Base-by-base conservation (phyloP, 2,113 vertebrate genomes). In the Triplophysa siluroides region DNA sequence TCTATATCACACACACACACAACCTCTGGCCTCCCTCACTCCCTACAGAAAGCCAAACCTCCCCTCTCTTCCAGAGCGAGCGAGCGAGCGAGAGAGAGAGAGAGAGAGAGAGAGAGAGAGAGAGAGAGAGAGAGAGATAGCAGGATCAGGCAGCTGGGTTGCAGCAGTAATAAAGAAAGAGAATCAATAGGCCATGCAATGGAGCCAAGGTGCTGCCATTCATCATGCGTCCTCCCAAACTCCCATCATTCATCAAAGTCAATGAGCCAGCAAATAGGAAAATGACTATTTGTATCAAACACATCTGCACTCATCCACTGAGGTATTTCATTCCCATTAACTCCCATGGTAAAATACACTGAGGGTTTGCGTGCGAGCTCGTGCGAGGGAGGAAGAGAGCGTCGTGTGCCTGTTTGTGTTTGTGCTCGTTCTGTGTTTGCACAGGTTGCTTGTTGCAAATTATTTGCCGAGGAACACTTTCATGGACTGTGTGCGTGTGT, bases 241-340 rank as follows among this genome's bases (percentile, higher is more conserved):
- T 98, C 95, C 96, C 96, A 98, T 98, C 97, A 99, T 99, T 99
- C 97, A 99, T 99, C 97, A 99, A 97, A 96, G 95, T 96, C 97
- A 99, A 99, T 99, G 97, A 98, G 97, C 96, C 97, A 99, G 97
- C 97, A 99, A 99, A 99, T 99, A 98, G 97, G 97, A 98, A 99
- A 99, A 99, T 99, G 98, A 99, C 98, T 99, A 99, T 99, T 99
- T 99, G 98, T 99, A 99, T 99, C 97, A 99, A 98, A 99, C 98
- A 98, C 98, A 99, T 99, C 97, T 99, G 97, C 98, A 99, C 97
- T 99, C 97, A 99, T 98, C 97, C 97, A 99, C 98, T 95, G 95
- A 98, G 97, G 97, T 99, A 98, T 98, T 99, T 99, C 98, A 99
- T 99, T 99, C 97, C 98, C 97, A 99, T 99, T 99, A 99, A 98